Evolutionary conservation across 2,797 vertebrate species (phyloP).

Genomic region (Pangasius mekongensis): DNA sequence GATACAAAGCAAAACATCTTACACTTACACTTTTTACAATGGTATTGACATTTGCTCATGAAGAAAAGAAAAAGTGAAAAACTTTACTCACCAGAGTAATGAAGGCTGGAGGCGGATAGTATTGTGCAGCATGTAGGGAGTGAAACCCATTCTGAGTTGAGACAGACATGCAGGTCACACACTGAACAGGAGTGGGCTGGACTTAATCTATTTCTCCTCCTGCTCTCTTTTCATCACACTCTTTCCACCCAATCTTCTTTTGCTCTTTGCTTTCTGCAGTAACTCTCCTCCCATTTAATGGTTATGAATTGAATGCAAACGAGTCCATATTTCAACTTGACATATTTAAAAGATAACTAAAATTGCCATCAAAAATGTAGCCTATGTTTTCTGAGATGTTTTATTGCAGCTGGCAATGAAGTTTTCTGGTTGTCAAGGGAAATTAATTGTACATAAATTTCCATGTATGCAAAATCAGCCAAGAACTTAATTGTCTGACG

Average conservation of each 20-base stretch:
- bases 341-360: constrained; percentile 15
- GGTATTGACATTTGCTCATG: not conserved
- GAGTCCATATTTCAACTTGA: not conserved
- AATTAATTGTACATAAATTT: not conserved
- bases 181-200: constrained; percentile 33
- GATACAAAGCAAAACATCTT: not conserved
- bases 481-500: not conserved
- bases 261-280: not conserved
- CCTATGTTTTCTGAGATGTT: not conserved
- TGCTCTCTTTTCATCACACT: too few species aligned
- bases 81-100: constrained; percentile 4
- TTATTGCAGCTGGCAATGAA: not conserved
- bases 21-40: not conserved
- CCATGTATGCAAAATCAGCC: not conserved
- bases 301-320: not conserved
- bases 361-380: not conserved
- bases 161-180: not conserved
- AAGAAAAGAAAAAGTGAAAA: not conserved
- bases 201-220: constrained; percentile 21
- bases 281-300: constrained; percentile 2
- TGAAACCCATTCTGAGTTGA: constrained; percentile 15
- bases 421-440: not conserved
- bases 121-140: constrained; percentile 1
- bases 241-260: constrained; percentile 8
- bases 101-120: not conserved